These are phyloP conservation scores for Solenodon paradoxus DNA, from an alignment of 2,113 vertebrate genomes.

Conservation along the genomic window DNA sequence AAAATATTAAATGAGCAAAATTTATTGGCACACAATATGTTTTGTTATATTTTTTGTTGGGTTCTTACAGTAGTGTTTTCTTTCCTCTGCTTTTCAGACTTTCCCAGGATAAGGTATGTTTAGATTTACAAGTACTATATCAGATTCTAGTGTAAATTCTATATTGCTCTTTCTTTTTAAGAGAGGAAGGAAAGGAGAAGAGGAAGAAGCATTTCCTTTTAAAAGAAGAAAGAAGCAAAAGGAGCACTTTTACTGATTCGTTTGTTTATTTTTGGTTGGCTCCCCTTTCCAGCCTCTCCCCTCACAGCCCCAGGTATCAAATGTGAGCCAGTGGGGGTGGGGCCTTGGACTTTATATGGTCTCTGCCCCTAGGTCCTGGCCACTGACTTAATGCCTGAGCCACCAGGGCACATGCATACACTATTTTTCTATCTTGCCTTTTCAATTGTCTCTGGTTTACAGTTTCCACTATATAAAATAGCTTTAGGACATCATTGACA, in stretches of 20 bases:
- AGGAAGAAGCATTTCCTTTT: too few species aligned
- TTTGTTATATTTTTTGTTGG: not conserved
- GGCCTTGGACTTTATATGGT: too few species aligned
- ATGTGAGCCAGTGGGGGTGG: too few species aligned
- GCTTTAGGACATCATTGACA: not conserved
- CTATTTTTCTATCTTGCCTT: not conserved
- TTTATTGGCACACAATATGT: not conserved
- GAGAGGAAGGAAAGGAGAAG: too few species aligned
- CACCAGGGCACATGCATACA: too few species aligned
- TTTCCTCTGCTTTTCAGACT: not conserved
- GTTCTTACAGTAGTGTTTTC: not conserved
- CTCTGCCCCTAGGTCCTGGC: too few species aligned
- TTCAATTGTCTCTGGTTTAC: slow-evolving; percentile 22
- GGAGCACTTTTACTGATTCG: too few species aligned
- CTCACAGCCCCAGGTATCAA: too few species aligned
- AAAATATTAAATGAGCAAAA: not conserved
- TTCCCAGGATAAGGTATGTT: not conserved
- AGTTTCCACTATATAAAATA: not conserved
- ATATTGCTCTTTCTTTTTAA: not conserved
- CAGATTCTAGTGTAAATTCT: not conserved
- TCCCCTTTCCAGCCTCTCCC: too few species aligned
- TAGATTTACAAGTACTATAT: not conserved
- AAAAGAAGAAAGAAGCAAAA: too few species aligned
- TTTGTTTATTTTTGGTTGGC: too few species aligned
- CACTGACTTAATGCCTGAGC: too few species aligned